Evolutionary conservation across 2,888 invertebrate species (phyloP), one percentile per base, ranked within the genome.

Genomic region (Rhagonycha lutea): DNA sequence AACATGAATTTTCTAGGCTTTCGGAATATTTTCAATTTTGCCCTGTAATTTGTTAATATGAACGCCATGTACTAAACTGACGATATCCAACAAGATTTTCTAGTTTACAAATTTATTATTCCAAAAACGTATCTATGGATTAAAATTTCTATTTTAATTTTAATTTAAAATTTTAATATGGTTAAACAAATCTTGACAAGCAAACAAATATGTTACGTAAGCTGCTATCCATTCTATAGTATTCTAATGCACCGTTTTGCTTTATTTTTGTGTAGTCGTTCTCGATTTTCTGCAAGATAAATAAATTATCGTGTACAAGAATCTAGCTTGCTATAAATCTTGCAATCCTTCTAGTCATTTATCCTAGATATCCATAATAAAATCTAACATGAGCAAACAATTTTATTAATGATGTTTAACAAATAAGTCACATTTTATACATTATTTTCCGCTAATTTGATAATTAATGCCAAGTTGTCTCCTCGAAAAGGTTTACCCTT

Each of bases 231-330:
- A 70, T 74, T 71, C 74, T 32, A 18, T 18, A 68, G 68, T 68
- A 65, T 65, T 65, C 63, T 26, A 24, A 18, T 28, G 69, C 63
- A 68, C 68, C 68, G 72, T 62, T 72, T 62, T 72, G 68, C 69
- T 73, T 73, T 70, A 65, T 47, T 72, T 74, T 75, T 72, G 62
- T 72, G 68, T 65, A 75, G 69, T 75, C 75, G 68, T 61, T 69
- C 63, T 69, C 69, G 75, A 72, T 75, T 75, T 72, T 75, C 72
- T 63, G 14, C 71, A 26, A 75, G 75, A 75, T 75, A 75, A 75
- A 75, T 75, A 75, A 75, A 75, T 75, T 72, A 72, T 75, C 75
- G 63, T 75, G 63, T 69, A 75, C 72, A 65, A 72, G 72, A 68
- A 72, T 72, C 72, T 75, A 75, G 72, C 63, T 62, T 28, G 72